A percentile compares a stretch with the other conserved stretches of the same genome.
These are phyloP conservation scores for Apamea anceps DNA, from an alignment of 2,888 invertebrate species.

Conservation along the genomic window DNA sequence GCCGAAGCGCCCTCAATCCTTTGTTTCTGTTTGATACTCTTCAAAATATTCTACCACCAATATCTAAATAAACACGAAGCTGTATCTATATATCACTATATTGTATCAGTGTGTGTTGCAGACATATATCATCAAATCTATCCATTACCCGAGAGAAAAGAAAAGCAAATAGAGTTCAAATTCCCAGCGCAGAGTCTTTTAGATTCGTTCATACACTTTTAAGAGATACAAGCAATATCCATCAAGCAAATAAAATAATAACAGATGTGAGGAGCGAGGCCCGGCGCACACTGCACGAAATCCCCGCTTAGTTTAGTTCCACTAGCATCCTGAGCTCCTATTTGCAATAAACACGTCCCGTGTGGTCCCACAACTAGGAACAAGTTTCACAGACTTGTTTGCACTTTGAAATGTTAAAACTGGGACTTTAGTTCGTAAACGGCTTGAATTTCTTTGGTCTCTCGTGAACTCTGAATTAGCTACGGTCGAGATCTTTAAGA, in stretches of 20 bases:
- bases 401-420: slow-evolving; percentile 82
- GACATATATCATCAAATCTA: slow-evolving; percentile 52
- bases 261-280: slow-evolving; percentile 57
- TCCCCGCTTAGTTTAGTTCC: slow-evolving; percentile 70
- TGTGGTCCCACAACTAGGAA: slow-evolving; percentile 77
- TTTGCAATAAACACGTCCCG: slow-evolving; percentile 86
- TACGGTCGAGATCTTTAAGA: slow-evolving; percentile 68
- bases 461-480: slow-evolving; percentile 76
- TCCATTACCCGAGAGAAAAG: slow-evolving; percentile 44
- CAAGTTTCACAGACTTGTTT: slow-evolving; percentile 82
- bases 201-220: slow-evolving; percentile 68
- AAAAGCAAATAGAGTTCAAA: slow-evolving; percentile 61
- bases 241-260: slow-evolving; percentile 77
- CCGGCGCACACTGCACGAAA: slow-evolving; percentile 68
- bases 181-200: slow-evolving; percentile 41
- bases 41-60: not conserved
- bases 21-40: not conserved
- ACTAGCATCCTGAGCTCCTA: slow-evolving; percentile 76
- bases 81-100: not conserved
- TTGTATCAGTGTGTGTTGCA: slow-evolving; percentile 26
- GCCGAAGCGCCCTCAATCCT: not conserved
- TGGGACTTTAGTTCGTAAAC: slow-evolving; percentile 76
- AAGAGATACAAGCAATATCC: slow-evolving; percentile 74
- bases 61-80: slow-evolving; percentile 18
- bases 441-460: slow-evolving; percentile 76